Evolutionary conservation across 2,113 vertebrate genomes (phyloP).

Genomic region (Bufo gargarizans): DNA sequence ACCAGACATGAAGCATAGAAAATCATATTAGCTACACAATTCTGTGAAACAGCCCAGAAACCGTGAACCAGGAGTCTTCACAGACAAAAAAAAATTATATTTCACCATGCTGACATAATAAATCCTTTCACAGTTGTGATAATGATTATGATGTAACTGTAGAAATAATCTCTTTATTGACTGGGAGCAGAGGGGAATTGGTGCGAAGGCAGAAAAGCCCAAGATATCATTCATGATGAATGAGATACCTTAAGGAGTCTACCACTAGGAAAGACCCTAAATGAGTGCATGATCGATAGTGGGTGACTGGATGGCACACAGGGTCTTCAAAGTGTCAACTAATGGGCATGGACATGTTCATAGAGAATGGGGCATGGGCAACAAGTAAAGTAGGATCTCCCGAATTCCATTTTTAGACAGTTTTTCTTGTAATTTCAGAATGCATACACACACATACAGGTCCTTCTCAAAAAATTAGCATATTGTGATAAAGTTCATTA

Average conservation of each 20-base stretch:
- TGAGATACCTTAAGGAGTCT: background rate
- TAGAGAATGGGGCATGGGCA: too few relatives aligned
- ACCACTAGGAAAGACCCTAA: background rate
- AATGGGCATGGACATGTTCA: too few relatives aligned
- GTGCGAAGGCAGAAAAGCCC: background rate
- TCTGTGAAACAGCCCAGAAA: constrained; percentile 1
- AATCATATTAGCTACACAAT: constrained; percentile 48
- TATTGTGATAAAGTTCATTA: too few relatives aligned
- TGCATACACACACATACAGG: too few relatives aligned
- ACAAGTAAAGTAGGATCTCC: too few relatives aligned
- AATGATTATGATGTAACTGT: constrained; percentile 26
- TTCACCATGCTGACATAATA: constrained; percentile 17
- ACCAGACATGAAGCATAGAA: constrained; percentile 40
- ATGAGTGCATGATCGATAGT: background rate
- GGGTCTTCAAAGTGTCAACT: background rate
- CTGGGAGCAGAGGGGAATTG: background rate
- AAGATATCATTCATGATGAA: background rate
- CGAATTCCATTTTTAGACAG: too few relatives aligned
- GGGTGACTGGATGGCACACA: background rate
- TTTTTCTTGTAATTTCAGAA: too few relatives aligned
- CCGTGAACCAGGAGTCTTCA: background rate
- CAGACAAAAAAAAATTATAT: constrained; percentile 4
- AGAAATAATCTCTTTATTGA: constrained; percentile 14
- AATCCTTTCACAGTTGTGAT: constrained; percentile 25
- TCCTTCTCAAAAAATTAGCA: too few relatives aligned